Evolutionary conservation across 92 coral and sea anemone genomes (phyloP).

Genomic region (Epizoanthus fatuus): DNA sequence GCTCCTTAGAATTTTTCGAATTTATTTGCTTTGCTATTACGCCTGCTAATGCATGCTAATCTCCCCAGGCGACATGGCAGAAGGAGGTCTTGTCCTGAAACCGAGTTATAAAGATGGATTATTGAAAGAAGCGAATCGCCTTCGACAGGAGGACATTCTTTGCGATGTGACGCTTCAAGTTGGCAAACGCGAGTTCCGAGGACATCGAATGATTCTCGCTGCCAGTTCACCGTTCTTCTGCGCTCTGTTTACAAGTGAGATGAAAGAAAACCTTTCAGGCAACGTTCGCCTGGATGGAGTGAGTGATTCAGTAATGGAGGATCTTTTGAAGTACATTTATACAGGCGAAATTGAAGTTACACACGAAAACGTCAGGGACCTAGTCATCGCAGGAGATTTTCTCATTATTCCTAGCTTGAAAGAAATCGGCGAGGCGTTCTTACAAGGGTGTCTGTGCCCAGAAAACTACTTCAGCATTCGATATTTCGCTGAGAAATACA

Average conservation of each 20-base stretch:
- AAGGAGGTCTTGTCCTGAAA: neutral
- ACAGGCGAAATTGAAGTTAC: slow-evolving; percentile 72
- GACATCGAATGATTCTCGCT: slow-evolving; percentile 77
- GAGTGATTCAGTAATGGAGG: slow-evolving; percentile 56
- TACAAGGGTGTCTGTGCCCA: slow-evolving; percentile 49
- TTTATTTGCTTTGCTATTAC: too few relatives aligned
- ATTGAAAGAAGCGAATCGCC: slow-evolving; percentile 31
- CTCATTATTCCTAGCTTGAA: slow-evolving; percentile 71
- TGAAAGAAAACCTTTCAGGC: slow-evolving; percentile 55
- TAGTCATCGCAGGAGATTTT: slow-evolving; percentile 73
- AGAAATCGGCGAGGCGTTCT: slow-evolving; percentile 50
- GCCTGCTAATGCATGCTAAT: neutral
- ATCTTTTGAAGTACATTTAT: slow-evolving; percentile 70
- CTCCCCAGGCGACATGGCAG: slow-evolving; percentile 7
- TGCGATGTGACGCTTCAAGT: slow-evolving; percentile 82
- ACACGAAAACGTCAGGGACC: slow-evolving; percentile 68
- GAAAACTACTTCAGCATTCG: slow-evolving; percentile 66
- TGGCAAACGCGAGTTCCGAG: slow-evolving; percentile 63
- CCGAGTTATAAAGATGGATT: slow-evolving; percentile 29
- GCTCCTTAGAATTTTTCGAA: too few relatives aligned
- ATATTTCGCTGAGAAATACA: slow-evolving; percentile 60
- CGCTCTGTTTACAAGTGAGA: slow-evolving; percentile 72
- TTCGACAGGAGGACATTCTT: slow-evolving; percentile 39
- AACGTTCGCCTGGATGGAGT: slow-evolving; percentile 57
- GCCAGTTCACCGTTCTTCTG: slow-evolving; percentile 81